These are phyloP conservation scores for Stegodyphus mimosarum DNA, from an alignment of 1,140 invertebrate species.

Conservation along the genomic window DNA sequence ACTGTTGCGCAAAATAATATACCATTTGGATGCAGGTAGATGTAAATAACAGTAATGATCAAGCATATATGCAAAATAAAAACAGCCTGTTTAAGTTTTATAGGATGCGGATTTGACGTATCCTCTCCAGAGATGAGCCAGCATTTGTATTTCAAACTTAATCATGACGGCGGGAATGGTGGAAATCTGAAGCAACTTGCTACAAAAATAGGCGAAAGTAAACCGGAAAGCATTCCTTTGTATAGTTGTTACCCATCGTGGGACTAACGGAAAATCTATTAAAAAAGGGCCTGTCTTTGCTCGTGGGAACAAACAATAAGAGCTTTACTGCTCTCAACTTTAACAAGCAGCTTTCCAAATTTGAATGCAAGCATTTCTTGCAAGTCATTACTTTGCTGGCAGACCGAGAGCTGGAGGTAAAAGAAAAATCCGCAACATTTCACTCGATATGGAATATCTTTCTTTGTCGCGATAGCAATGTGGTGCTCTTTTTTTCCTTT, in stretches of 20 bases:
- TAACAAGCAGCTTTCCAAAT: slow-evolving; percentile 48
- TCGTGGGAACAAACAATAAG: slow-evolving; percentile 44
- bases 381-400: slow-evolving; percentile 48
- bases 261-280: slow-evolving; percentile 28
- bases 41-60: no score
- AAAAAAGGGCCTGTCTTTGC: slow-evolving; percentile 18
- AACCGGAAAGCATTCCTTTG: slow-evolving; percentile 24
- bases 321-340: slow-evolving; percentile 23
- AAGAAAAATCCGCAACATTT: slow-evolving; percentile 26
- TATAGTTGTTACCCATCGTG: slow-evolving; percentile 13
- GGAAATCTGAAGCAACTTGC: no score
- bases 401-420: slow-evolving; percentile 23
- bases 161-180: no score
- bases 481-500: slow-evolving; percentile 15
- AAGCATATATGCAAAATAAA: neutral
- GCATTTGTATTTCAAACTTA: no score
- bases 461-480: slow-evolving; percentile 21
- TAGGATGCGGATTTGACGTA: no score
- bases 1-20: no score
- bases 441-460: slow-evolving; percentile 2
- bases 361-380: slow-evolving; percentile 30
- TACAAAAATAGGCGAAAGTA: slow-evolving; percentile 3
- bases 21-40: no score
- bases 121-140: no score
- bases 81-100: neutral